Conservation (phyloP, 2,888 invertebrate genomes). For the Dryobota labecula region DNA sequence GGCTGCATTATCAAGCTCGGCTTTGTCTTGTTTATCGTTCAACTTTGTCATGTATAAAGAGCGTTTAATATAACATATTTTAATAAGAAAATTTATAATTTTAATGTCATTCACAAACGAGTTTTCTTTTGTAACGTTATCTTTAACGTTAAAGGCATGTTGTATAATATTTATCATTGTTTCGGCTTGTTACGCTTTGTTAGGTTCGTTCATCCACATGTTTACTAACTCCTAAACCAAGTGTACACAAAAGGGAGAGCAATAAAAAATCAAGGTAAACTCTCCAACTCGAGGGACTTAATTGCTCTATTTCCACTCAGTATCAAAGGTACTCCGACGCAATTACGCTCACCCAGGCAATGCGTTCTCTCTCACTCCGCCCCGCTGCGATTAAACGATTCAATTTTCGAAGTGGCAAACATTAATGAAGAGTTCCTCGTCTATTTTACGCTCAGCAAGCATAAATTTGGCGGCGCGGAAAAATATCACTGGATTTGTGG, state of each 20-base stretch:
- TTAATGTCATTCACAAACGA: constrained; percentile 21
- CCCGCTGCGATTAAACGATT: constrained; percentile 82
- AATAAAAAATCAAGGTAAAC: constrained; percentile 75
- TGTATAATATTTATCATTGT: constrained; percentile 13
- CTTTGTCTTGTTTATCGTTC: constrained; percentile 64
- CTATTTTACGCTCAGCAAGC: constrained; percentile 74
- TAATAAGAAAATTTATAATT: constrained; percentile 32
- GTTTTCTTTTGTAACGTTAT: constrained; percentile 35
- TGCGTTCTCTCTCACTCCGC: constrained; percentile 76
- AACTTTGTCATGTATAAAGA: constrained; percentile 57
- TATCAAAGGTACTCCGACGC: constrained; percentile 80
- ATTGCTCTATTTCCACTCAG: constrained; percentile 78
- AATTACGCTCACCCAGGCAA: constrained; percentile 78
- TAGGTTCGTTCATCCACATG: constrained; percentile 46
- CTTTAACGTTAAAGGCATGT: constrained; percentile 22
- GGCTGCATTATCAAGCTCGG: constrained; percentile 63
- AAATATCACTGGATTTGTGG: constrained; percentile 65
- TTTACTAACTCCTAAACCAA: constrained; percentile 67
- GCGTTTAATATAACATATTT: constrained; percentile 42
- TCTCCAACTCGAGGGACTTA: constrained; percentile 75
- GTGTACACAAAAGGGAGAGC: constrained; percentile 68
- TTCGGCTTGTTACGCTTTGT: constrained; percentile 24
- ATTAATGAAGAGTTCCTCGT: constrained; percentile 79
- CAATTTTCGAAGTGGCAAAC: constrained; percentile 83
- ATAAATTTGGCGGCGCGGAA: constrained; percentile 66